Conservation (phyloP, 2,888 invertebrate species). For the Nebria salina region DNA sequence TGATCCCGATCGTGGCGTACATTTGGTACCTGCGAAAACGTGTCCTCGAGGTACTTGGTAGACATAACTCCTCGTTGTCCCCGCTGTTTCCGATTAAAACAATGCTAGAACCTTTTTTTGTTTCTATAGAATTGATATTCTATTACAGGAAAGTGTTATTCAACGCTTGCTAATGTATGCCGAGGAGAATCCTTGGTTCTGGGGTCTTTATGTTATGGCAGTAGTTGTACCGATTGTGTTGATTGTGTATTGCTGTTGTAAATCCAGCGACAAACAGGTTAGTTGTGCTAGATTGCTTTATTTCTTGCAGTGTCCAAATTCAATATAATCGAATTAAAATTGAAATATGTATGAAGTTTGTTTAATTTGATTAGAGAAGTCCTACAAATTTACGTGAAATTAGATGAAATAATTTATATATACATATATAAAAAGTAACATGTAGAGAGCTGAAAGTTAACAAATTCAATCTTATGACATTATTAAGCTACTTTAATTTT, state of each 20-base stretch:
- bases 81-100: background rate
- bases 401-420: too few relatives aligned
- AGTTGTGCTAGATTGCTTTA: slow-evolving; percentile 11
- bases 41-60: slow-evolving; percentile 71
- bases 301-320: background rate
- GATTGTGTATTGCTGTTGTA: slow-evolving; percentile 84
- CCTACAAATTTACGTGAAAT: too few relatives aligned
- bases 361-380: too few relatives aligned
- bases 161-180: slow-evolving; percentile 79
- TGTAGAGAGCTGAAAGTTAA: too few relatives aligned
- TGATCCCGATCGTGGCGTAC: slow-evolving; percentile 76
- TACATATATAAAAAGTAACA: too few relatives aligned
- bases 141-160: slow-evolving; percentile 79
- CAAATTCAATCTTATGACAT: too few relatives aligned
- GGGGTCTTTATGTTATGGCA: slow-evolving; percentile 84
- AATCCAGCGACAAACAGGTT: slow-evolving; percentile 56
- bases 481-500: too few relatives aligned
- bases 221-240: slow-evolving; percentile 82
- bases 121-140: background rate
- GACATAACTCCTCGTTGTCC: background rate
- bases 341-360: too few relatives aligned
- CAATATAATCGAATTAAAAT: too few relatives aligned
- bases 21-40: slow-evolving; percentile 74
- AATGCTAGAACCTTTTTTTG: background rate
- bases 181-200: slow-evolving; percentile 89